Conservation (phyloP, 2,888 invertebrate species). For the Sclerodermus sp. region DNA sequence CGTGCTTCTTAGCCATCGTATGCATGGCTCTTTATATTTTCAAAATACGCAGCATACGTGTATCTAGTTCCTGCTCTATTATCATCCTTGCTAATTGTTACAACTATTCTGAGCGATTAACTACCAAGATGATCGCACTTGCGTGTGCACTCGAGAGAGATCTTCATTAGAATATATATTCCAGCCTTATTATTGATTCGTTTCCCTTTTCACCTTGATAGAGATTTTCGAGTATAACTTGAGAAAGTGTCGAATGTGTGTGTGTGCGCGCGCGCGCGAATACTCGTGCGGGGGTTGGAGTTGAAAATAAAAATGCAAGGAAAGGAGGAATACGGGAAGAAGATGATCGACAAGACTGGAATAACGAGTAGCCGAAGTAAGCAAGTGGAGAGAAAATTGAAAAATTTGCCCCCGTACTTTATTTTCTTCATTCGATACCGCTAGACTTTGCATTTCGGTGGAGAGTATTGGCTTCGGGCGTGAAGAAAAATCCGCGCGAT, state of each 20-base stretch:
- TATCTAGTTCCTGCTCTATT: conserved; percentile 16
- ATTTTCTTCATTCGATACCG: conserved; percentile 15
- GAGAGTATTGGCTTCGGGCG: conserved; percentile 10
- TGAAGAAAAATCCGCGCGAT: conserved; percentile 21
- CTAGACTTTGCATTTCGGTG: conserved; percentile 34
- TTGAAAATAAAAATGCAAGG: not conserved
- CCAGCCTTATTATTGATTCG: no score
- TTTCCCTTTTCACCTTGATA: no score
- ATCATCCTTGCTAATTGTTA: no score
- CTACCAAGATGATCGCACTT: not conserved
- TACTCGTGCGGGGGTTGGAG: no score
- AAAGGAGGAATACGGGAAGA: not conserved
- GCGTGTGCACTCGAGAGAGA: no score
- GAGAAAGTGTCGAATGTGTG: no score
- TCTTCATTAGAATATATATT: no score
- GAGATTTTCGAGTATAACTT: no score
- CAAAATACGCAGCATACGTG: conserved; percentile 35
- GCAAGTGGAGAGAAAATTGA: not conserved
- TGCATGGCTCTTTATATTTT: conserved; percentile 33
- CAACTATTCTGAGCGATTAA: no score
- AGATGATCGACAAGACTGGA: not conserved
- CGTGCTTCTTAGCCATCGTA: conserved; percentile 33
- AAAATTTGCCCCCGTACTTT: conserved; percentile 12
- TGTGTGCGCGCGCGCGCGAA: no score
- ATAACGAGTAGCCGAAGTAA: not conserved